Conservation (phyloP, 1,140 invertebrate species). For the Ylistrum balloti region DNA sequence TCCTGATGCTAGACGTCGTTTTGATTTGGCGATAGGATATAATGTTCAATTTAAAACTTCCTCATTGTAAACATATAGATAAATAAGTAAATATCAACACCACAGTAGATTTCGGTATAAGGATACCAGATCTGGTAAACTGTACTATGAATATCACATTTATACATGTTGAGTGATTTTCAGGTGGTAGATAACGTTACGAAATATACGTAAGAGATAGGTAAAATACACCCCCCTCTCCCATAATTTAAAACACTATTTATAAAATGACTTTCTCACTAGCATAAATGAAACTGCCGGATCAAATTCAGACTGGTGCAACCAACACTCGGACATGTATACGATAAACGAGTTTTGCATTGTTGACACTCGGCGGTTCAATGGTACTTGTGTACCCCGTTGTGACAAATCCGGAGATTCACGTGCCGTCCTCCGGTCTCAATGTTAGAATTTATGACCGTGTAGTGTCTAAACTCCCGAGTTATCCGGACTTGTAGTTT, state of each 20-base stretch:
- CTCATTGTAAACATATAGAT: too few relatives aligned
- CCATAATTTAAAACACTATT: neutral
- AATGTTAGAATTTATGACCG: neutral
- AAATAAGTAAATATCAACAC: too few relatives aligned
- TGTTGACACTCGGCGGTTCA: neutral
- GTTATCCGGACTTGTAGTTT: neutral
- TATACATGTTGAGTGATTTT: too few relatives aligned
- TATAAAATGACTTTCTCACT: too few relatives aligned
- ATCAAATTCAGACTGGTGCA: neutral
- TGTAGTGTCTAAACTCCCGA: neutral
- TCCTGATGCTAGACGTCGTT: too few relatives aligned
- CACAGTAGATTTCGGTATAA: too few relatives aligned
- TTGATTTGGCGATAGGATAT: too few relatives aligned
- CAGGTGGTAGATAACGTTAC: too few relatives aligned
- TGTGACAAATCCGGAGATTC: constrained; percentile 25
- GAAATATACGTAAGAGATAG: too few relatives aligned
- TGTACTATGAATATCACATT: too few relatives aligned
- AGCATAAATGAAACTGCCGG: neutral
- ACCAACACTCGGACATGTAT: neutral
- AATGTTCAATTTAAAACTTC: too few relatives aligned
- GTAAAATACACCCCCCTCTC: neutral
- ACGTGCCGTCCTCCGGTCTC: constrained; percentile 1
- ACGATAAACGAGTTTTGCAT: neutral
- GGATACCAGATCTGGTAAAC: too few relatives aligned
- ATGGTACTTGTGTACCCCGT: neutral